Conservation (phyloP, 2,797 vertebrate species). For the Ambastaia sidthimunki region DNA sequence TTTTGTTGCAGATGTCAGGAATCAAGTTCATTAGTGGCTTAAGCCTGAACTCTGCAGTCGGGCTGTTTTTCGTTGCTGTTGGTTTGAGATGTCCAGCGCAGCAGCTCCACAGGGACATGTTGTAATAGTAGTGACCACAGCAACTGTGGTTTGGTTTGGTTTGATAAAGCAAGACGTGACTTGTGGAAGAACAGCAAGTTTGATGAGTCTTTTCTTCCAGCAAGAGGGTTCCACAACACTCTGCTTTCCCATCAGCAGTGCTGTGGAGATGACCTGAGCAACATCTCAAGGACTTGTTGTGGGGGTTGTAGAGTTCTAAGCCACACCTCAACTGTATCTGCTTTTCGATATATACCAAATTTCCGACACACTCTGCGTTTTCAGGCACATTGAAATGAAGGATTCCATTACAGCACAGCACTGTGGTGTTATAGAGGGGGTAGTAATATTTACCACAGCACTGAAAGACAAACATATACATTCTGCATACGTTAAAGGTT, state of each 20-base stretch:
- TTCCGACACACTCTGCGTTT: constrained; percentile 1
- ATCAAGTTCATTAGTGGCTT: constrained; percentile 8
- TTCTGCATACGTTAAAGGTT: background rate
- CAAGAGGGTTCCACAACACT: constrained; percentile 67
- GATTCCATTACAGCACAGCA: constrained; percentile 39
- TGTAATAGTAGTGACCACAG: constrained; percentile 68
- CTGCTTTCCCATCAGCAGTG: accelerated
- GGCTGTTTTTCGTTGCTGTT: background rate
- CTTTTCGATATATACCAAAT: background rate
- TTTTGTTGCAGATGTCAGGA: constrained; percentile 21
- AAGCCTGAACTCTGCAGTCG: background rate
- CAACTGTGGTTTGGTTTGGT: constrained; percentile 49
- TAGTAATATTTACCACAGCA: background rate
- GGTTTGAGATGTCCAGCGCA: constrained; percentile 52
- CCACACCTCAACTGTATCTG: constrained; percentile 62
- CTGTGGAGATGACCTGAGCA: constrained; percentile 63
- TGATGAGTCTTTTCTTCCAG: constrained; percentile 2
- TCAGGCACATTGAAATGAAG: background rate
- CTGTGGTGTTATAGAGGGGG: background rate
- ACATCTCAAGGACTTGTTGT: constrained; percentile 57
- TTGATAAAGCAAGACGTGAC: constrained; percentile 52
- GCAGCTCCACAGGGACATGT: constrained; percentile 67
- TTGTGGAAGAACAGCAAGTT: constrained; percentile 64
- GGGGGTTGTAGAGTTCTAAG: constrained; percentile 44
- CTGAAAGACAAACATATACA: constrained; percentile 15